These are phyloP conservation scores for Hydropsyche tenuis DNA, from an alignment of 1,140 invertebrate species.

Conservation along the genomic window DNA sequence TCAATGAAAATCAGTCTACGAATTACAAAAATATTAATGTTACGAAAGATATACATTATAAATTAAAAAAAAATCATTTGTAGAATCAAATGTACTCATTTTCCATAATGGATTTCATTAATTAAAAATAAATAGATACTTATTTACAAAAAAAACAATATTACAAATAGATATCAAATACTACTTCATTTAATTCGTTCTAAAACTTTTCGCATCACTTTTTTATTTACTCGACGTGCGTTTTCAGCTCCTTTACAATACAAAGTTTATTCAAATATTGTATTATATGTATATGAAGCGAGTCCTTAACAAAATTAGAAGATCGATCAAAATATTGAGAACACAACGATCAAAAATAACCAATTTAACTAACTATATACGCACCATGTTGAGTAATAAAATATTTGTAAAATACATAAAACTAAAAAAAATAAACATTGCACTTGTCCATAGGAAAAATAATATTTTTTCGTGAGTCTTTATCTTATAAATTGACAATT, in stretches of 20 bases:
- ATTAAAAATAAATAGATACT: slow-evolving; percentile 24
- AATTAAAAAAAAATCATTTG: slow-evolving; percentile 37
- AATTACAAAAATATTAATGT: slow-evolving; percentile 20
- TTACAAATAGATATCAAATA: slow-evolving; percentile 29
- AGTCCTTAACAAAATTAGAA: no score
- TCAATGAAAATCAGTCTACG: background rate
- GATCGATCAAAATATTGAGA: no score
- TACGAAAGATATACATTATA: slow-evolving; percentile 18
- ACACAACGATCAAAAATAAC: no score
- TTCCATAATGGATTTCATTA: slow-evolving; percentile 14
- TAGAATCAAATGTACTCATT: slow-evolving; percentile 44
- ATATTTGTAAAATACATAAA: slow-evolving; percentile 44
- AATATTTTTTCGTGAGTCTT: slow-evolving; percentile 24
- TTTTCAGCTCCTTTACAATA: no score
- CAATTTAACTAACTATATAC: background rate
- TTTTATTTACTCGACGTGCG: no score
- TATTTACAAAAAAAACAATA: slow-evolving; percentile 27
- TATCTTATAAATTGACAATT: slow-evolving; percentile 6
- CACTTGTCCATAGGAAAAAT: slow-evolving; percentile 61
- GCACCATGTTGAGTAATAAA: background rate
- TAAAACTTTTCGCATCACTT: no score
- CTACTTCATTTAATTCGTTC: background rate
- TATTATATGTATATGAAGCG: no score
- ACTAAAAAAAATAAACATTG: slow-evolving; percentile 62
- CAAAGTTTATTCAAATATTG: no score